Conservation (phyloP, 1,140 invertebrate genomes). For the Telenomus remus region DNA sequence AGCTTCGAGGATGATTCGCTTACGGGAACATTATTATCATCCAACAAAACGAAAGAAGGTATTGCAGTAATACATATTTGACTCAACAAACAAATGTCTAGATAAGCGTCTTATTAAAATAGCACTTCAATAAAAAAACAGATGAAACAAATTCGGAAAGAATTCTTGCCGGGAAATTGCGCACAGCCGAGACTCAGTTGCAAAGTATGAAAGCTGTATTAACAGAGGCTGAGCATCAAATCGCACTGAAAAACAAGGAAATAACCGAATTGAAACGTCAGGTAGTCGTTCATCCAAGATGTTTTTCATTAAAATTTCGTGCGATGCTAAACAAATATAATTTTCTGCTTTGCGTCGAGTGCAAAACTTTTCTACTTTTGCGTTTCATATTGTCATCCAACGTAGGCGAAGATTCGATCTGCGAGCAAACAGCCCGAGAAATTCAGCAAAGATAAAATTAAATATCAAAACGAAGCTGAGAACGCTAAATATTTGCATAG, state of each 20-base stretch:
- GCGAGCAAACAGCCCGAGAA: constrained; percentile 60
- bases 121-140: background rate
- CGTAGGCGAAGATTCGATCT: constrained; percentile 62
- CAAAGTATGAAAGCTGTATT: constrained; percentile 61
- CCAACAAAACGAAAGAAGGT: constrained; percentile 9
- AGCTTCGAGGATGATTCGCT: background rate
- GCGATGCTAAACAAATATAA: constrained; percentile 1
- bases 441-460: constrained; percentile 48
- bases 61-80: background rate
- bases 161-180: constrained; percentile 61
- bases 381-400: too few relatives aligned
- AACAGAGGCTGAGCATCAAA: constrained; percentile 60
- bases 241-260: constrained; percentile 64
- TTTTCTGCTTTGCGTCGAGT: background rate
- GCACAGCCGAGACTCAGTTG: constrained; percentile 61
- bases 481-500: constrained; percentile 65
- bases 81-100: background rate
- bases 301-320: background rate
- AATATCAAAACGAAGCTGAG: constrained; percentile 52
- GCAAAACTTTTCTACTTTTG: too few relatives aligned
- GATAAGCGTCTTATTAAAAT: background rate
- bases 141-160: constrained; percentile 54
- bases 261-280: constrained; percentile 64
- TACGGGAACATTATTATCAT: background rate
- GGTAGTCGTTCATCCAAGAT: constrained; percentile 37